Conservation (phyloP, 2,888 invertebrate genomes). For the Aproaerema taeniolella region DNA sequence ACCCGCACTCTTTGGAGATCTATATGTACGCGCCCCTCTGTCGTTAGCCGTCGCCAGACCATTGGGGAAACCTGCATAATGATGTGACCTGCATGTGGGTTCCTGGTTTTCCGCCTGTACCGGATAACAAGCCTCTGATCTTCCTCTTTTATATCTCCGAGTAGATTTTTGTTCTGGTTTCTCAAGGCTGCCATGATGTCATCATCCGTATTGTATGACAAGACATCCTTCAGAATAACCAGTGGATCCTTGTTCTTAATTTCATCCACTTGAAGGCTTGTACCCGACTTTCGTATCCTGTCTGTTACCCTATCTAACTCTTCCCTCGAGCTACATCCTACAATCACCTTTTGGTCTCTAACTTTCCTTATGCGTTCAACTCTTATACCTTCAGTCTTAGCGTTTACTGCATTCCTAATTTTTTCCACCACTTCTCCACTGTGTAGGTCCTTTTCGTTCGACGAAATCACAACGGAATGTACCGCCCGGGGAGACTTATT, state of each 20-base stretch:
- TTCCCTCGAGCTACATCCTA: slow-evolving; percentile 10
- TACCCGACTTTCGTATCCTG: neutral
- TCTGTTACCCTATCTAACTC: slow-evolving; percentile 2
- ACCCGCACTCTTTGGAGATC: neutral
- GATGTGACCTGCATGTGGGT: neutral
- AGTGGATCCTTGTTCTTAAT: slow-evolving; percentile 15
- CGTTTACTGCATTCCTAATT: slow-evolving; percentile 7
- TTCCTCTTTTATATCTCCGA: neutral
- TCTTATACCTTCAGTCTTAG: slow-evolving; percentile 10
- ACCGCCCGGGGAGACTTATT: neutral
- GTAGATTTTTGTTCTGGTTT: neutral
- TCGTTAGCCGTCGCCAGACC: neutral
- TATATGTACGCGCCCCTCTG: neutral
- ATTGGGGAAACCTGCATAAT: neutral
- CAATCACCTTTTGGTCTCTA: slow-evolving; percentile 15
- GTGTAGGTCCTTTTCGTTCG: neutral
- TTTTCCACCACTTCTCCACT: slow-evolving; percentile 11
- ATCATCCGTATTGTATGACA: neutral
- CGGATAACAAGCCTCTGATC: neutral
- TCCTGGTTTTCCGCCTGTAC: neutral
- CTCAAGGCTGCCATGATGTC: neutral
- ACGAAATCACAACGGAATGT: slow-evolving; percentile 4
- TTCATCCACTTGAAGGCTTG: slow-evolving; percentile 3
- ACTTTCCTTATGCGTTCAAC: slow-evolving; percentile 15
- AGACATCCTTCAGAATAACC: slow-evolving; percentile 8